Evolutionary conservation across 2,797 vertebrate species (phyloP), one percentile per base, ranked within the genome.

Genomic region (Enteromius fasciolatus): DNA sequence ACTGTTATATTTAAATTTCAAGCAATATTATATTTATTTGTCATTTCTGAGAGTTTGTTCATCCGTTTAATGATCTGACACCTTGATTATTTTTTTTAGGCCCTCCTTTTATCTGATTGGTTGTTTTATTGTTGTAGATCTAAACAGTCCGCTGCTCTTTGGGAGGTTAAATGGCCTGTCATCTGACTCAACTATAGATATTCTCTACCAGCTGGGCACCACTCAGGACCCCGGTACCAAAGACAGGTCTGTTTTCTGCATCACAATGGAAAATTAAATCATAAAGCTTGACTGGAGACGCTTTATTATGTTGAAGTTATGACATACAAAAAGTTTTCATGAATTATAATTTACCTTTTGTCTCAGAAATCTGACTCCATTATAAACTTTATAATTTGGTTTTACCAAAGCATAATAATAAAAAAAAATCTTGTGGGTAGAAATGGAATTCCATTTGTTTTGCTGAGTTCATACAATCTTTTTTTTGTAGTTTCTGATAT

Each of bases 111-210:
- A 18, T 23, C 44, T 72, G 11, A 61, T 61, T 48, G 20, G 9
- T 83, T 48, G 14, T 25, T n/a, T 6, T 76, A 46, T 46, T 63
- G 63, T 72, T 41, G 23, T 77, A 99, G 98, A 99, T 94, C 90
- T 99, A 89, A 99, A 99, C 93, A 99, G 98, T 86, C 98, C 98
- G 80, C 95, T 99, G 90, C 95, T 99, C 84, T 99, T 99, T 88
- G 98, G 98, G 85, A 95, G 98, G 87, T 94, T 99, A 44, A 99
- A 99, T 85, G 98, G 98, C 88, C 95, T 99, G 64, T 99, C 98
- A 44, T 99, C 98, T 83, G 98, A 99, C 93, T 99, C 98, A 84
- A 99, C 98, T 78, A 99, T 99, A 81, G 98, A 99, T 92, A 99
- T 99, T 90, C 95, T 99, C 70, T 99, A 99, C 91, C 98, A 99